Percentiles rank a stretch among this genome's conserved stretches.
These are phyloP conservation scores for Myotis lucifugus DNA, from an alignment of 2,113 vertebrate genomes.

Conservation along the genomic window DNA sequence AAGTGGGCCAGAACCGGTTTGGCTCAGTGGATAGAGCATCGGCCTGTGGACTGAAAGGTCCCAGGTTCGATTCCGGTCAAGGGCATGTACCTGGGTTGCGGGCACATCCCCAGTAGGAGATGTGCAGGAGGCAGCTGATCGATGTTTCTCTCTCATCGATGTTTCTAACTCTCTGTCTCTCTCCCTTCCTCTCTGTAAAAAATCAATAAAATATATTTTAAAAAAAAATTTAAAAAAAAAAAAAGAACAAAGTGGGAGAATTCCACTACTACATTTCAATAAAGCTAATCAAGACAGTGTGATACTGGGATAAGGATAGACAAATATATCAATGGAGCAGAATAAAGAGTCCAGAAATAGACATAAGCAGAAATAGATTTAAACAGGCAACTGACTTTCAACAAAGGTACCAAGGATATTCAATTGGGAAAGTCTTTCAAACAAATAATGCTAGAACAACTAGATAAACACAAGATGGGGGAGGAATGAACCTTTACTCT, in stretches of 20 bases:
- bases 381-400: neutral
- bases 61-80: too few relatives aligned
- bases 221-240: too few relatives aligned
- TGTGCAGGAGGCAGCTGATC: too few relatives aligned
- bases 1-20: too few relatives aligned
- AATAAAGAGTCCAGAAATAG: neutral
- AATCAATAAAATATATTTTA: too few relatives aligned
- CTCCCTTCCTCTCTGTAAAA: too few relatives aligned
- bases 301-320: neutral
- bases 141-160: too few relatives aligned
- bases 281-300: constrained; percentile 14
- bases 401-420: constrained; percentile 27
- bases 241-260: neutral
- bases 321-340: neutral
- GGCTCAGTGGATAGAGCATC: too few relatives aligned
- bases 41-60: too few relatives aligned
- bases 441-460: neutral
- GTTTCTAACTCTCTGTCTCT: too few relatives aligned
- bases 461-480: neutral
- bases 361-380: neutral
- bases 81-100: too few relatives aligned
- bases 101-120: too few relatives aligned
- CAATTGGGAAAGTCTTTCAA: neutral
- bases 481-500: neutral
- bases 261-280: neutral